Conservation (phyloP, 2,888 invertebrate genomes). For the Drosophila anomelani region DNA sequence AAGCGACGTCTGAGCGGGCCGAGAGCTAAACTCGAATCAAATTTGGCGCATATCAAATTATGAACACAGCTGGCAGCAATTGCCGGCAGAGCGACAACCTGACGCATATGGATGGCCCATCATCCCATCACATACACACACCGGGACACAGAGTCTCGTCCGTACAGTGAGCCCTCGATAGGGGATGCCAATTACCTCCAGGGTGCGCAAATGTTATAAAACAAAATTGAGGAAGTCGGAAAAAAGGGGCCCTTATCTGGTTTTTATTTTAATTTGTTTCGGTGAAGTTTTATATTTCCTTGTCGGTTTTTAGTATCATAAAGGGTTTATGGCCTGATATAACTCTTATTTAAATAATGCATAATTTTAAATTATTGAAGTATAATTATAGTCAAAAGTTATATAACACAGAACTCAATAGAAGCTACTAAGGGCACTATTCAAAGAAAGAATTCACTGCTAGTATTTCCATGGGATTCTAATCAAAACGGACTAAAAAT, state of each 20-base stretch:
- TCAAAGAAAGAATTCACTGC: neutral
- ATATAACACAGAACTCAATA: neutral
- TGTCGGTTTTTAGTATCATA: neutral
- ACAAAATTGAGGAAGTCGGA: constrained; percentile 2
- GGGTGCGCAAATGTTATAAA: constrained; percentile 4
- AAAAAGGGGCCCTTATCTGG: neutral
- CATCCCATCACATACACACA: constrained; percentile 1
- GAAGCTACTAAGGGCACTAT: neutral
- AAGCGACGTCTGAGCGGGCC: constrained; percentile 50
- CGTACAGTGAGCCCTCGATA: constrained; percentile 38
- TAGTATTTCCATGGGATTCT: neutral
- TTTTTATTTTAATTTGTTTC: neutral
- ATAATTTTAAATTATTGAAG: no score
- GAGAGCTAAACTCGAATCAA: constrained; percentile 72
- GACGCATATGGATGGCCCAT: constrained; percentile 61
- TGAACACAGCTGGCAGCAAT: constrained; percentile 78
- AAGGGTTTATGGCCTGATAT: neutral
- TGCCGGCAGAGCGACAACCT: constrained; percentile 58
- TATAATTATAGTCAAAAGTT: neutral
- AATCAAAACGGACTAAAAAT: neutral
- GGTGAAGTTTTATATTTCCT: neutral
- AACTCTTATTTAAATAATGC: no score
- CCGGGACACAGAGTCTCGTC: neutral
- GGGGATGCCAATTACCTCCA: constrained; percentile 1
- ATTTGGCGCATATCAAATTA: constrained; percentile 77